phyloP scores from a whole-genome alignment of 2,797 vertebrate species.

The Picus viridis region DNA sequence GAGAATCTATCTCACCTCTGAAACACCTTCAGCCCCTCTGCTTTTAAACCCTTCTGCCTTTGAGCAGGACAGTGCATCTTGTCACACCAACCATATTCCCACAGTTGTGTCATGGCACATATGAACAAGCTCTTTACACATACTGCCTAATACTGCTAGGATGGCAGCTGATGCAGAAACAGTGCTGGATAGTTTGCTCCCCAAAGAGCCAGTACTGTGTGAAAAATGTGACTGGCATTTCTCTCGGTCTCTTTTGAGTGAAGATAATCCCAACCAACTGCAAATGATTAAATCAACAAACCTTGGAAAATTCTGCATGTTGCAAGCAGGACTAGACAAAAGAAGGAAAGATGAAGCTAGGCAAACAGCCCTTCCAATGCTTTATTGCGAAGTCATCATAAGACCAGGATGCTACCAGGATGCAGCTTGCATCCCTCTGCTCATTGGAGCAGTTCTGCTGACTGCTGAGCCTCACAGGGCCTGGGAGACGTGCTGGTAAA shows the following conservation, averaged over 20 bases:
- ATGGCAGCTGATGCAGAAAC: constrained; percentile 15
- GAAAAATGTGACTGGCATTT: constrained; percentile 14
- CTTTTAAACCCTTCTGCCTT: neutral
- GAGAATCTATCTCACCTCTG: neutral
- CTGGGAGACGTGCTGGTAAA: neutral
- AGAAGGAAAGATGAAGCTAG: neutral
- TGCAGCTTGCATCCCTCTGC: neutral
- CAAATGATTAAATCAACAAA: constrained; percentile 18
- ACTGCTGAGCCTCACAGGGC: neutral
- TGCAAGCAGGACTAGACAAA: neutral
- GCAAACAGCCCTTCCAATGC: neutral
- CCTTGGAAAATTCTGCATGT: neutral
- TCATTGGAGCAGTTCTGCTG: neutral
- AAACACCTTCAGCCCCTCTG: neutral
- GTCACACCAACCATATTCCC: neutral
- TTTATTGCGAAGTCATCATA: neutral
- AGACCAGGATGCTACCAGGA: neutral
- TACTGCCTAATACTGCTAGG: neutral
- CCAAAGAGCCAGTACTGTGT: neutral
- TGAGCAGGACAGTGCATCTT: neutral
- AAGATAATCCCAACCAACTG: neutral
- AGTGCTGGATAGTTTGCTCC: neutral
- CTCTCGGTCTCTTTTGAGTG: neutral
- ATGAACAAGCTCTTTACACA: neutral
- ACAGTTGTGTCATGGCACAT: neutral